Evolutionary conservation across 2,113 vertebrate genomes (phyloP).

Genomic region (Syngnathus typhle): DNA sequence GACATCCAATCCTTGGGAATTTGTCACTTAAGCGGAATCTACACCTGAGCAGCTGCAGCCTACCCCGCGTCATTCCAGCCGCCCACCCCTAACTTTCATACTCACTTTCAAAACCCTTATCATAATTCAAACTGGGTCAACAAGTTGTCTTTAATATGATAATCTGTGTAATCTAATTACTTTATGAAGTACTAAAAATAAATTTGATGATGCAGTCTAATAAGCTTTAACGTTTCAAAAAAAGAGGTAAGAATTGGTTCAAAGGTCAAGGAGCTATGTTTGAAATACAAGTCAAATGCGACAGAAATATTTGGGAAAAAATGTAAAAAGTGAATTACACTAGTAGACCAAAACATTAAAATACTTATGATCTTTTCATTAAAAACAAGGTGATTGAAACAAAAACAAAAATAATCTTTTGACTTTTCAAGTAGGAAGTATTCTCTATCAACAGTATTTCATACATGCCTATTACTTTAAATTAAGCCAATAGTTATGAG

Average conservation of each 20-base stretch:
- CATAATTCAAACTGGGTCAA: not conserved
- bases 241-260: not conserved
- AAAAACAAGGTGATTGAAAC: not conserved
- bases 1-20: slow-evolving; percentile 73
- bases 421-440: not conserved
- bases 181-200: not conserved
- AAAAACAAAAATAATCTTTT: not conserved
- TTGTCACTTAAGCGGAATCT: slow-evolving; percentile 60
- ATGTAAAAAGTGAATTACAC: too few species aligned
- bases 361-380: not conserved
- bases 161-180: not conserved
- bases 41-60: slow-evolving; percentile 36
- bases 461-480: not conserved
- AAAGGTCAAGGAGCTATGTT: not conserved
- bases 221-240: not conserved
- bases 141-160: not conserved
- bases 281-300: too few species aligned
- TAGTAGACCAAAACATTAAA: too few species aligned
- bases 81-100: not conserved
- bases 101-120: not conserved
- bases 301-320: not conserved
- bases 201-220: not conserved
- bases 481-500: not conserved
- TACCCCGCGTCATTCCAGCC: slow-evolving; percentile 2
- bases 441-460: not conserved